Conservation (phyloP, 2,113 vertebrate species). For the Phaethornis superciliosus region DNA sequence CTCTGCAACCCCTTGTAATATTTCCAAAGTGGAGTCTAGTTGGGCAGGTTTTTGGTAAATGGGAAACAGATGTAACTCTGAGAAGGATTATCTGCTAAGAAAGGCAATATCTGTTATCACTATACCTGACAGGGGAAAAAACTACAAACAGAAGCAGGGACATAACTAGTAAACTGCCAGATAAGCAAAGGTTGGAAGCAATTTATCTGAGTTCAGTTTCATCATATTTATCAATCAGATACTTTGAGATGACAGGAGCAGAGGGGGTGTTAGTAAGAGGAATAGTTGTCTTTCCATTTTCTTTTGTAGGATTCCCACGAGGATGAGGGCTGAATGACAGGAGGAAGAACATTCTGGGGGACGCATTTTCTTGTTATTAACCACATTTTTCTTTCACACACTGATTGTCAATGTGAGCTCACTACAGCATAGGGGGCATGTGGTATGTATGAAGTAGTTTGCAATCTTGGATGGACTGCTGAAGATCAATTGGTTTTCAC, state of each 20-base stretch:
- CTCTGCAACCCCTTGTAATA: not conserved
- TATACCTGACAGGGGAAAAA: not conserved
- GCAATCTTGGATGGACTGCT: not conserved
- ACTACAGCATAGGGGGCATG: not conserved
- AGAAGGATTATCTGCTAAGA: not conserved
- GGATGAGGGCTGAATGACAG: not conserved
- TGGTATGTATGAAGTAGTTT: not conserved
- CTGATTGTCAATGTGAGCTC: not conserved
- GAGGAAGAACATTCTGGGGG: not conserved
- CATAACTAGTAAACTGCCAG: not conserved
- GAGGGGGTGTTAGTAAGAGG: constrained; percentile 9
- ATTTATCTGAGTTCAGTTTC: constrained; percentile 32
- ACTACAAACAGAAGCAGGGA: not conserved
- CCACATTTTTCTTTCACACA: not conserved
- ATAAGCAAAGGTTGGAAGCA: constrained; percentile 8
- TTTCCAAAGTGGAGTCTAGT: not conserved
- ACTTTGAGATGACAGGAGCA: constrained; percentile 37
- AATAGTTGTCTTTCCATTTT: not conserved
- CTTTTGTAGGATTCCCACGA: not conserved
- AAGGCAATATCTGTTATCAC: not conserved
- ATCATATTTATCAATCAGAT: constrained; percentile 39
- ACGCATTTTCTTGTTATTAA: not conserved
- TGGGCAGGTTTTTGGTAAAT: not conserved
- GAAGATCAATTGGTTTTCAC: not conserved
- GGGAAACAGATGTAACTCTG: not conserved